Conservation (phyloP, 2,113 vertebrate species). For the Alethe castanea region DNA sequence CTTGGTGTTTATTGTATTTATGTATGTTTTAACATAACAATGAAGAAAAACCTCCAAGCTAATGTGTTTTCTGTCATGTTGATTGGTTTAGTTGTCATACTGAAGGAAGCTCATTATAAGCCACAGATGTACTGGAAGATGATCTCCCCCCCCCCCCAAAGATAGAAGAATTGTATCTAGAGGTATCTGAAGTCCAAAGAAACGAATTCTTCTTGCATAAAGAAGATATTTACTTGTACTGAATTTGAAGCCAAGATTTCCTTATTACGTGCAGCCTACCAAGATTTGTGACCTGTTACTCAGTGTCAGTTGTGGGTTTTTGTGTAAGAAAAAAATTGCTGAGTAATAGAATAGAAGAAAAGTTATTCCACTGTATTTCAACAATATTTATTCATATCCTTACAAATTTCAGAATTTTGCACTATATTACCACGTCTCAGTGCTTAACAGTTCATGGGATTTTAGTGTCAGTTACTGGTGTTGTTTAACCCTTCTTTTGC, state of each 20-base stretch:
- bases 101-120: background rate
- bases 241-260: background rate
- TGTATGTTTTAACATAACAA: background rate
- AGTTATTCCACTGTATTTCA: background rate
- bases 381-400: background rate
- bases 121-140: background rate
- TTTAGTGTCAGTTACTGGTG: background rate
- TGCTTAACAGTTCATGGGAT: background rate
- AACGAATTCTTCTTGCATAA: background rate
- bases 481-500: background rate
- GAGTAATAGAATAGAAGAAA: background rate
- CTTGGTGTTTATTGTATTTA: background rate
- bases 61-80: background rate
- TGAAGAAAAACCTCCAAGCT: background rate
- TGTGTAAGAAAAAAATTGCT: background rate
- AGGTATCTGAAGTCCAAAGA: background rate
- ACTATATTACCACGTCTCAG: background rate
- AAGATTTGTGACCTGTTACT: background rate
- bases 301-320: background rate
- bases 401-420: background rate
- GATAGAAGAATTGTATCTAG: background rate
- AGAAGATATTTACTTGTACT: background rate
- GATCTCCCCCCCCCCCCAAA: background rate
- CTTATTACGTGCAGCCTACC: background rate
- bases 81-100: background rate